Evolutionary conservation across 2,888 invertebrate genomes (phyloP).

Genomic region (Agonopterix heracliana): DNA sequence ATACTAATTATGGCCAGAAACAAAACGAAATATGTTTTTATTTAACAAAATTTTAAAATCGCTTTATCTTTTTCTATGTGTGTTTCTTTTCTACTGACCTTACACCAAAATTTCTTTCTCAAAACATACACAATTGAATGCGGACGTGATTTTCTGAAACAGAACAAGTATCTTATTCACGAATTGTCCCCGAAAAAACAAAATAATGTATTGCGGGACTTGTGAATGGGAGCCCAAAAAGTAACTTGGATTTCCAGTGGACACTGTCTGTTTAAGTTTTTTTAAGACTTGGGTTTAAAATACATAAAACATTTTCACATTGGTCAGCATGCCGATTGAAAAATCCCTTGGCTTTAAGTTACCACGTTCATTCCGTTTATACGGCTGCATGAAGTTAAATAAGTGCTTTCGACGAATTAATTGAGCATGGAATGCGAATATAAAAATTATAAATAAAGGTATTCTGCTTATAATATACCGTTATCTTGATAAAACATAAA

Average conservation of each 20-base stretch:
- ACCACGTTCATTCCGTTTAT: not conserved
- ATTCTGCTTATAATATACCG: too few species aligned
- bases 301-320: constrained; percentile 33
- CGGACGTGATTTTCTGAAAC: constrained; percentile 45
- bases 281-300: constrained; percentile 16
- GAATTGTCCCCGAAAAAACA: constrained; percentile 8
- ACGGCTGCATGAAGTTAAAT: too few species aligned
- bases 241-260: constrained; percentile 18
- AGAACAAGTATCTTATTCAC: constrained; percentile 15
- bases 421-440: too few species aligned
- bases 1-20: too few species aligned
- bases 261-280: constrained; percentile 13
- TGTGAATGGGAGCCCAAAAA: constrained; percentile 21
- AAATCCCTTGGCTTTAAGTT: constrained; percentile 7
- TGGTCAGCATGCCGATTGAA: constrained; percentile 13
- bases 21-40: too few species aligned
- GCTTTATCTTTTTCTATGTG: too few species aligned
- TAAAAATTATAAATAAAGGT: too few species aligned
- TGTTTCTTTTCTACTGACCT: constrained; percentile 8
- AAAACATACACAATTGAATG: constrained; percentile 54
- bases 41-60: too few species aligned
- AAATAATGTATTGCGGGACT: constrained; percentile 8
- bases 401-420: too few species aligned
- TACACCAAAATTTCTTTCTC: constrained; percentile 26
- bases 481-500: too few species aligned